Evolutionary conservation across 2,113 vertebrate genomes (phyloP), one percentile per base, ranked within the genome.

Genomic region (Panurus biarmicus): DNA sequence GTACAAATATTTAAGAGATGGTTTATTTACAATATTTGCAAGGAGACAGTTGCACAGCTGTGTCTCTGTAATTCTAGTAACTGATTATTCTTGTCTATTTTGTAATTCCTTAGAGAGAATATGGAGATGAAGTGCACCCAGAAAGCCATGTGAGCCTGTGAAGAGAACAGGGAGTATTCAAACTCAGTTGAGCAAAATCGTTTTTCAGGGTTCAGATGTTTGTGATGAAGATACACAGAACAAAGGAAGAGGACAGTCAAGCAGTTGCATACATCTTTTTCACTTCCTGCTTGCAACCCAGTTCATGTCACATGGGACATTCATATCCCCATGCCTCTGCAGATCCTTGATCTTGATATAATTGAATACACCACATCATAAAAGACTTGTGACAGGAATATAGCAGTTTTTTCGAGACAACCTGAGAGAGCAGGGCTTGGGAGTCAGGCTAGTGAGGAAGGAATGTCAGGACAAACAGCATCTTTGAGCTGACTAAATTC

Each of bases 401-500:
- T 45, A 36, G 3, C 3, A 17, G 12, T 61, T 79, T 67, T 83
- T n/a, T 44, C n/a, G n/a, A 60, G 38, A 51, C 23, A 47, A 29
- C 9, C 6, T 81, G 58, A 56, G 36, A 45, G 1, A 13, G 5
- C 18, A 83, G 12, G 19, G 10, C 8, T 28, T 71, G 35, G 74
- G n/a, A 69, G 20, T 61, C 29, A 84, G 65, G 20, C 20, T 96
- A 74, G 95, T 92, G 95, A 97, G 89, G 79, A 92, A 97, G 80
- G 96, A 97, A 97, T 96, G 94, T 47, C 33, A 40, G 21, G 35
- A 70, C 69, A 95, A 96, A 76, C 56, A 92, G 35, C 69, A 71
- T 83, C 72, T 88, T 96, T 85, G 78, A 74, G 42, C 28, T 44
- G 50, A 77, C n/a, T 33, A 47, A 97, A 97, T 97, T 97, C 95